Evolutionary conservation across 2,113 vertebrate species (phyloP).

Genomic region (Machaerirhynchus nigripectus): DNA sequence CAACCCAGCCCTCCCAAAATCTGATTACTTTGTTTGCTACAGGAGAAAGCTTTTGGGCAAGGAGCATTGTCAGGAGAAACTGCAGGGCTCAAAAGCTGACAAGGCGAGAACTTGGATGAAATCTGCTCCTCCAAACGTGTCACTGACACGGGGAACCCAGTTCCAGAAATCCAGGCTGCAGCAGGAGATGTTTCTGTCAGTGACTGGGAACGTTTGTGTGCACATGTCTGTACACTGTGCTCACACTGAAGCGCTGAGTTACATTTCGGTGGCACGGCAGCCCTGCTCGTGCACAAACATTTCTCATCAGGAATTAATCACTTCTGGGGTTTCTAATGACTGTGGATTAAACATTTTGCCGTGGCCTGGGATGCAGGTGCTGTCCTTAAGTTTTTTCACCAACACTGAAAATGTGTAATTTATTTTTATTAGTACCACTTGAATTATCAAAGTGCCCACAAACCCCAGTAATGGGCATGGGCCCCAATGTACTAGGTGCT

Average conservation of each 20-base stretch:
- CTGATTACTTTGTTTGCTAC: neutral
- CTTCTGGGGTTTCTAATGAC: neutral
- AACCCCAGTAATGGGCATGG: neutral
- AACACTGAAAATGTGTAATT: neutral
- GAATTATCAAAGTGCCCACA: neutral
- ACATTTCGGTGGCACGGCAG: neutral
- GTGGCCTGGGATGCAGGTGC: neutral
- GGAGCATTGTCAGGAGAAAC: neutral
- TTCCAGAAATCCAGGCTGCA: neutral
- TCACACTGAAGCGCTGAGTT: neutral
- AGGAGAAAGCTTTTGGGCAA: neutral
- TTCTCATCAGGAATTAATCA: neutral
- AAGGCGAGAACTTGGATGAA: neutral
- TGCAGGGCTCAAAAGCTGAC: neutral
- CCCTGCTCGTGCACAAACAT: neutral
- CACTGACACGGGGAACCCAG: neutral
- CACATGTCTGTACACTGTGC: neutral
- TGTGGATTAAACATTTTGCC: neutral
- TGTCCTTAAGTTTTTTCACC: neutral
- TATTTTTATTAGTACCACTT: neutral
- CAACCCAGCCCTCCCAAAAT: neutral
- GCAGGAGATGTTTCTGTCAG: neutral
- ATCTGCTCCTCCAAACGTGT: neutral
- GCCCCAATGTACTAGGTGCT: neutral
- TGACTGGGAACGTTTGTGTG: neutral